Conservation (phyloP, 1,140 invertebrate species). For the Drosophila virilis region DNA sequence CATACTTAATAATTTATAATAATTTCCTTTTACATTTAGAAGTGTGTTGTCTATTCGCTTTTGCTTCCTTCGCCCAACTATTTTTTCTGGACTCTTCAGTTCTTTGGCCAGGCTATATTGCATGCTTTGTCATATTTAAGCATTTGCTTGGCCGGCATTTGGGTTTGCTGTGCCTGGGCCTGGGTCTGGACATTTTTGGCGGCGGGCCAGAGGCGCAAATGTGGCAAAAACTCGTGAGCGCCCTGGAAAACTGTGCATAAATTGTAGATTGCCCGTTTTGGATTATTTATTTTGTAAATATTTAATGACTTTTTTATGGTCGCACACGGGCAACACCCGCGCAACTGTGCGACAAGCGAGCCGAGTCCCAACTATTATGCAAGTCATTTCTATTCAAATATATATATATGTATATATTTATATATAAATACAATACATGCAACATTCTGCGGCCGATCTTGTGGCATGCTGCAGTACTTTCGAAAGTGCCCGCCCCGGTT, state of each 20-base stretch:
- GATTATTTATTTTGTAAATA: slow-evolving; percentile 77
- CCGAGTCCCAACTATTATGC: slow-evolving; percentile 43
- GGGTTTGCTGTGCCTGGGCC: neutral
- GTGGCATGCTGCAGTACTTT: slow-evolving; percentile 51
- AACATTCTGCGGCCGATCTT: slow-evolving; percentile 33
- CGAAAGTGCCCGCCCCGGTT: slow-evolving; percentile 64
- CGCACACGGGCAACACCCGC: slow-evolving; percentile 65
- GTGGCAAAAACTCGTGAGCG: slow-evolving; percentile 68
- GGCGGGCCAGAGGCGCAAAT: slow-evolving; percentile 43
- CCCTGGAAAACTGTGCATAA: slow-evolving; percentile 55
- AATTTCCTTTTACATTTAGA: too few relatives aligned
- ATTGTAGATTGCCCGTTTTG: slow-evolving; percentile 55
- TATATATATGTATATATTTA: slow-evolving; percentile 17
- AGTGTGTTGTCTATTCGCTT: slow-evolving; percentile 11
- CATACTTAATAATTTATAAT: too few relatives aligned
- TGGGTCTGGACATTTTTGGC: neutral
- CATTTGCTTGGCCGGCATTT: slow-evolving; percentile 23
- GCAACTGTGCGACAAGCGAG: slow-evolving; percentile 44
- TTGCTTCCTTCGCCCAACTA: neutral
- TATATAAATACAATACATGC: slow-evolving; percentile 8
- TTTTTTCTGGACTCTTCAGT: slow-evolving; percentile 23
- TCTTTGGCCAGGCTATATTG: slow-evolving; percentile 16
- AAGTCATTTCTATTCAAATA: slow-evolving; percentile 64
- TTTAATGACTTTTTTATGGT: slow-evolving; percentile 74
- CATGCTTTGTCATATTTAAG: slow-evolving; percentile 61